phyloP scores from a whole-genome alignment of 1,140 invertebrate species.

The Schmidtea mediterranea region DNA sequence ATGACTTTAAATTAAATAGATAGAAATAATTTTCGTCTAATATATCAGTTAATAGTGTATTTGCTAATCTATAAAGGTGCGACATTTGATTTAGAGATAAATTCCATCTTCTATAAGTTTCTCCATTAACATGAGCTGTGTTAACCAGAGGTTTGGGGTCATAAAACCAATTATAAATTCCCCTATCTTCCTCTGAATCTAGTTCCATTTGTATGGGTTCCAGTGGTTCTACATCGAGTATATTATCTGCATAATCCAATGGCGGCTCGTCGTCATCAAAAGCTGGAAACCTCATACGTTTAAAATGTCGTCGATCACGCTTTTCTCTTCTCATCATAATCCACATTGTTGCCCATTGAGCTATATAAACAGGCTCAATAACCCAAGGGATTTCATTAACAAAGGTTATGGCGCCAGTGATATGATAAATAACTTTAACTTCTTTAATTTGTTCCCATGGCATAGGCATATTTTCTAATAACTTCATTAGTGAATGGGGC shows the following conservation, averaged over 20 bases:
- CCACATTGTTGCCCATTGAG: constrained; percentile 99
- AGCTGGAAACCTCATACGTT: constrained; percentile 94
- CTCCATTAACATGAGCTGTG: constrained; percentile 71
- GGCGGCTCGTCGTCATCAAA: constrained; percentile 99
- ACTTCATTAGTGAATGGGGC: constrained; percentile 85
- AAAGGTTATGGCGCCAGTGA: constrained; percentile 85
- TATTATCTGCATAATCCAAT: constrained; percentile 92
- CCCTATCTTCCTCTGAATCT: constrained; percentile 72
- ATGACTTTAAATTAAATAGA: constrained; percentile 87
- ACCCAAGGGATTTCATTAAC: constrained; percentile 97
- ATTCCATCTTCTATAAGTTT: constrained; percentile 84
- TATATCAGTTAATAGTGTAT: constrained; percentile 87
- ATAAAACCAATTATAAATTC: constrained; percentile 72
- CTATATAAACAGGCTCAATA: constrained; percentile 91
- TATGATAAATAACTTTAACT: constrained; percentile 74
- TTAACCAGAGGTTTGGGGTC: constrained; percentile 83
- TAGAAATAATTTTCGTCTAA: constrained; percentile 98
- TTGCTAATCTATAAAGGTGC: constrained; percentile 76
- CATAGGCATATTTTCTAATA: constrained; percentile 95
- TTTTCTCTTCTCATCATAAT: constrained; percentile 99
- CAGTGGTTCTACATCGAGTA: constrained; percentile 87
- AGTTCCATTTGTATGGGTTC: constrained; percentile 97
- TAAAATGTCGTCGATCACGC: constrained; percentile 86
- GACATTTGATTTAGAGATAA: constrained; percentile 80
- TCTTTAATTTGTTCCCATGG: constrained; percentile 93